Conservation (phyloP, 1,140 invertebrate species). For the Bombus cullumanus region DNA sequence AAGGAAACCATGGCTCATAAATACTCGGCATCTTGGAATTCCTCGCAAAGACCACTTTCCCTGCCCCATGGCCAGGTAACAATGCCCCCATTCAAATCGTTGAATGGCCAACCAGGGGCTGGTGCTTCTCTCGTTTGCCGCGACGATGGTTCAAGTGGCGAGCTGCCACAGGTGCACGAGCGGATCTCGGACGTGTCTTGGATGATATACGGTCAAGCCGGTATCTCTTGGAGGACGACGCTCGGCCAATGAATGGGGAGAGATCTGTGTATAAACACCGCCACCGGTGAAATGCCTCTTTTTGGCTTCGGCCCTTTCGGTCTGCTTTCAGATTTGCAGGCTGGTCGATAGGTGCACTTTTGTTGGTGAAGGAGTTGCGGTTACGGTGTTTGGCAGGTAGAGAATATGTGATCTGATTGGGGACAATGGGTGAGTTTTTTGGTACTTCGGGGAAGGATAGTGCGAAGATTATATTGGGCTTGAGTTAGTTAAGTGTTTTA, state of each 20-base stretch:
- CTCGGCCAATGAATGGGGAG: neutral
- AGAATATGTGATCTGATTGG: neutral
- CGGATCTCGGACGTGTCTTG: constrained; percentile 8
- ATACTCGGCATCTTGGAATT: constrained; percentile 54
- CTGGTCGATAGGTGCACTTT: neutral
- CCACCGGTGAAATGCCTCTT: neutral
- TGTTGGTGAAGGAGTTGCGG: neutral
- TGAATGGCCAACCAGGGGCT: constrained; percentile 39
- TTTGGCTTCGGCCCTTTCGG: neutral
- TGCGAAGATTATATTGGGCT: no score
- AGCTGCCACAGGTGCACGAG: constrained; percentile 41
- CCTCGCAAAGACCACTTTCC: constrained; percentile 47
- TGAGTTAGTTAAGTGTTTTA: no score
- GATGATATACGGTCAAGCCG: constrained; percentile 32
- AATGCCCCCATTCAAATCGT: constrained; percentile 65
- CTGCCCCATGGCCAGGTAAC: constrained; percentile 54
- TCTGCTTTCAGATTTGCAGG: neutral
- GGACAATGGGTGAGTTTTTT: no score
- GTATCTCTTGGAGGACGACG: neutral
- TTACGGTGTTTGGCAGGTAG: neutral
- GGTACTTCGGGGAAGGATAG: no score
- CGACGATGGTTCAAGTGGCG: neutral
- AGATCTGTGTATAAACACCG: constrained; percentile 6
- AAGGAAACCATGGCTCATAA: constrained; percentile 28
- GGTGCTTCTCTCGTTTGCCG: constrained; percentile 21